phyloP scores from a whole-genome alignment of 2,888 invertebrate genomes.

The Oligia latruncula region DNA sequence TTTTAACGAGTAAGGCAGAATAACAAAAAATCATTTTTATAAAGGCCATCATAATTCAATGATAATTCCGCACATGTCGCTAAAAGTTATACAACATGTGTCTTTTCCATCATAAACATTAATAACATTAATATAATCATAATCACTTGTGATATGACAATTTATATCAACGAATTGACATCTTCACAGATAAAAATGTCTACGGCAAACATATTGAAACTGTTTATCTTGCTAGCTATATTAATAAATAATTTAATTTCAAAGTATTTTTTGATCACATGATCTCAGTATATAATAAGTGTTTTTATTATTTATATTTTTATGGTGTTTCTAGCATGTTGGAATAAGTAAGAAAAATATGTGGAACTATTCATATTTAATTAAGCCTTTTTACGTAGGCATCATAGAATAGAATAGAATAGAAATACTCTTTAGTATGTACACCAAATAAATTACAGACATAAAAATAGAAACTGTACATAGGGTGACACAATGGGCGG shows the following conservation, averaged over 20 bases:
- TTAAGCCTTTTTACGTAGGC: background rate
- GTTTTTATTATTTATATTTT: background rate
- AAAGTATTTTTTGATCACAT: background rate
- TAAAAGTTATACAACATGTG: conserved; percentile 36
- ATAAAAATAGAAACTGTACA: too few relatives aligned
- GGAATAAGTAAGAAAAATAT: background rate
- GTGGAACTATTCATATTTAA: background rate
- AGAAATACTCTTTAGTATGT: too few relatives aligned
- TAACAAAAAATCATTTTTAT: background rate
- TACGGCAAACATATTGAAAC: background rate
- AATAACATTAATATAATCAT: background rate
- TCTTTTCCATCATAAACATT: conserved; percentile 2
- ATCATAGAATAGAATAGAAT: too few relatives aligned
- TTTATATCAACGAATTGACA: background rate
- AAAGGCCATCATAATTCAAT: background rate
- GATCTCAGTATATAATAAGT: background rate
- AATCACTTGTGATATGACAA: background rate
- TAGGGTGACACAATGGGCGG: too few relatives aligned
- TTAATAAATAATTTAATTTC: background rate
- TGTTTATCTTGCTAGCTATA: background rate
- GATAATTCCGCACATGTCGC: conserved; percentile 31
- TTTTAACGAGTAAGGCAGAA: too few relatives aligned
- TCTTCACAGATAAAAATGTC: background rate
- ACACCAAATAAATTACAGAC: too few relatives aligned
- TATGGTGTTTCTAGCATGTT: background rate